These are phyloP conservation scores for Marronus borbonicus DNA, from an alignment of 2,888 invertebrate species.

Conservation along the genomic window DNA sequence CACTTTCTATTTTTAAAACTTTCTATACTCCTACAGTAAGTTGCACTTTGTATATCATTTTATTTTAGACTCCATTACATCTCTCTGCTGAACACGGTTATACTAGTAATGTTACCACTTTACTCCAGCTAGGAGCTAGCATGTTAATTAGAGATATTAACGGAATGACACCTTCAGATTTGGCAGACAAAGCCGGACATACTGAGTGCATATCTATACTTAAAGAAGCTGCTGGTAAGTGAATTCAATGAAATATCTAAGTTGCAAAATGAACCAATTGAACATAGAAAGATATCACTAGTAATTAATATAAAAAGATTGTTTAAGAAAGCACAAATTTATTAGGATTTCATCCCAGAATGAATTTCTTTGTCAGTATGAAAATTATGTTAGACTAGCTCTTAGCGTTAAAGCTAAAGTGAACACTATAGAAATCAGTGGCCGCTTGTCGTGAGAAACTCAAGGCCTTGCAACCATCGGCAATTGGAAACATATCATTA, in stretches of 20 bases:
- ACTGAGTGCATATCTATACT: conserved; percentile 77
- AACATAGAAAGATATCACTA: too few species aligned
- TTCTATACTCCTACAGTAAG: conserved; percentile 10
- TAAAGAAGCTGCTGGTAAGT: conserved; percentile 77
- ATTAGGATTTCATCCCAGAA: too few species aligned
- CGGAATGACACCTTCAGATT: conserved; percentile 81
- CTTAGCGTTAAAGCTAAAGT: too few species aligned
- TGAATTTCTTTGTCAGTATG: too few species aligned
- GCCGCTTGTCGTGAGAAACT: too few species aligned
- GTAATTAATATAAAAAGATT: too few species aligned
- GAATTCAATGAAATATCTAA: not conserved
- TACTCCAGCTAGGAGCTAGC: conserved; percentile 80
- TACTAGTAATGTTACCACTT: conserved; percentile 77
- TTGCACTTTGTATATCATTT: conserved; percentile 36
- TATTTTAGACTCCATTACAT: conserved; percentile 83
- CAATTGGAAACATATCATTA: too few species aligned
- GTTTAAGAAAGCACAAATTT: too few species aligned
- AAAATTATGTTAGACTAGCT: too few species aligned
- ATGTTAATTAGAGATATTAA: conserved; percentile 76
- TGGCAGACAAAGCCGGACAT: conserved; percentile 81
- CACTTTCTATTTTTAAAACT: conserved; percentile 44
- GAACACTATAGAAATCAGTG: too few species aligned
- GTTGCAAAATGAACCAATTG: too few species aligned
- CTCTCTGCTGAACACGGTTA: conserved; percentile 87
- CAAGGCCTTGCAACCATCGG: too few species aligned